Base-by-base conservation (phyloP, 2,797 vertebrate genomes). In the Labeo calbasu region DNA sequence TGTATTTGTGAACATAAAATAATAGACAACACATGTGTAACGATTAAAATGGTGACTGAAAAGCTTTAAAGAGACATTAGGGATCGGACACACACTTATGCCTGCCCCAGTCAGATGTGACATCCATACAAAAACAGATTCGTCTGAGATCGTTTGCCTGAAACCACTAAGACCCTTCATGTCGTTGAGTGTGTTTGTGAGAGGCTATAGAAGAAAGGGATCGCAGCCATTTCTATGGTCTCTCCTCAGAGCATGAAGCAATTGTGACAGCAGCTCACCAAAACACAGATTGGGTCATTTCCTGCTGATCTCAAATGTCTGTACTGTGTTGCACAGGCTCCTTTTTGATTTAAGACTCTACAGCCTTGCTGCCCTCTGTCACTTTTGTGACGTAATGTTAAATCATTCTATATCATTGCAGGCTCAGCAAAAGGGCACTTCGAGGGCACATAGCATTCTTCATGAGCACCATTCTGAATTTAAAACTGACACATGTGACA, bases 61-160 rank as follows among this genome's bases (percentile, higher is more conserved):
- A 90, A 87, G 88, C 85, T 89, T 87, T 93, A 92, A 93, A 93
- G 91, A 90, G 91, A 90, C 92, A 89, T 89, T 83, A 70, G 90
- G 88, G 92, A 93, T 85, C 19, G 89, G 77, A 87, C 87, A 90
- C 87, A 91, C 87, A 91, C 89, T 90, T 86, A 77, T 86, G 19
- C 55, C 77, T 71, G 63, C 55, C 48, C 73, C 32, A 77, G 53
- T 77, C 73, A 77, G 53, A 21, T 11, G 55, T 43, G 19, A 75
- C 79, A 78, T 79, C 32, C 65, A 69, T 57, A 59, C 40, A 76
- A 63, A 81, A 79, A 77, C 66, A 15, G n/a, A 61, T 57, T 80
- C 11, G 25, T 65, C 84, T 89, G 71, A 88, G 86, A 89, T 84
- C 86, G 76, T 86, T 69, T 88, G 89, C 78, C 75, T 91, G 91